Percentiles rank a stretch among this genome's conserved stretches.
These are phyloP conservation scores for Tragelaphus oryx DNA, from an alignment of 2,797 vertebrate genomes.

Conservation along the genomic window DNA sequence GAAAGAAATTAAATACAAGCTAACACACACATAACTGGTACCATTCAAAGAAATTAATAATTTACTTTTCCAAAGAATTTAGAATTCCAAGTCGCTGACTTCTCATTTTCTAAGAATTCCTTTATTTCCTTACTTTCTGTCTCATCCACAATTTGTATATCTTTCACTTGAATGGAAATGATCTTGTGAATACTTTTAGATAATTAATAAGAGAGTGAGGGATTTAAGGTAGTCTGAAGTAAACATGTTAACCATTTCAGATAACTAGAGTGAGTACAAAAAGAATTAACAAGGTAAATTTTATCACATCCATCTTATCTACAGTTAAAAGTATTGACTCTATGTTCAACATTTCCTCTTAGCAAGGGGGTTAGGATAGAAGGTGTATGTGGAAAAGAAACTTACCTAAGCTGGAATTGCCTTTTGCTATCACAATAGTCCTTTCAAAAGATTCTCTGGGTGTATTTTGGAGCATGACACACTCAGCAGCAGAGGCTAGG, in stretches of 20 bases:
- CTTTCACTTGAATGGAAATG: constrained; percentile 59
- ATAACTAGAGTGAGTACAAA: neutral
- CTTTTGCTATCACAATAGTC: constrained; percentile 94
- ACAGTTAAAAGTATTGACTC: neutral
- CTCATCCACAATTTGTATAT: constrained; percentile 43
- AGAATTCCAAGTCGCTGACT: constrained; percentile 54
- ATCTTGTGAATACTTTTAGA: constrained; percentile 45
- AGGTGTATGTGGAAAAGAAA: neutral
- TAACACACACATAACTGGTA: constrained; percentile 43
- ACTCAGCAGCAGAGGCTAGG: constrained; percentile 54
- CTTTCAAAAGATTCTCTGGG: constrained; percentile 88
- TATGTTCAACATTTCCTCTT: neutral
- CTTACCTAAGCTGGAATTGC: constrained; percentile 96
- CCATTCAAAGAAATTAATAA: constrained; percentile 64
- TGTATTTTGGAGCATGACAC: constrained; percentile 61
- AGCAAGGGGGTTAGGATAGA: fast-evolving
- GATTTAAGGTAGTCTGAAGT: constrained; percentile 6
- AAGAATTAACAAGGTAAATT: neutral
- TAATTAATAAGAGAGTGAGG: constrained; percentile 30
- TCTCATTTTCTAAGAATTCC: constrained; percentile 60
- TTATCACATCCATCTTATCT: constrained; percentile 1
- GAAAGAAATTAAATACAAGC: constrained; percentile 64
- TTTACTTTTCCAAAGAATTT: constrained; percentile 65
- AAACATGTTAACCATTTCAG: constrained; percentile 47
- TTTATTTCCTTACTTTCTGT: constrained; percentile 64